phyloP scores from a whole-genome alignment of 2,888 invertebrate species.

The Graphium colonna region DNA sequence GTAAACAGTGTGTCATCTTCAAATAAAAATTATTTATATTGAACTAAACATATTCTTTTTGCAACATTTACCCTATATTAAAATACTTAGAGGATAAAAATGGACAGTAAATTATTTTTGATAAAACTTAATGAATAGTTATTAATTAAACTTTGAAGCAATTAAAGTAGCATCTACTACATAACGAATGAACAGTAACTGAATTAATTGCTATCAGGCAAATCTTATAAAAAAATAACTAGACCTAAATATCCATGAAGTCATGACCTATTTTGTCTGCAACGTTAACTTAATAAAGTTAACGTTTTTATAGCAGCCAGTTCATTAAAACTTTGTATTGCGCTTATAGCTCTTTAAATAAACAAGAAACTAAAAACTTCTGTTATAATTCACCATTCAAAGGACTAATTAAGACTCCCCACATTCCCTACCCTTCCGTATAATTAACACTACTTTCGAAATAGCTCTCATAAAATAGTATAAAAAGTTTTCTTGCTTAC shows the following conservation, averaged over 20 bases:
- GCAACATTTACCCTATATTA: too few species aligned
- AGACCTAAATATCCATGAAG: conserved; percentile 2
- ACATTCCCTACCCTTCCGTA: conserved; percentile 5
- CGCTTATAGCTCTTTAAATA: conserved; percentile 19
- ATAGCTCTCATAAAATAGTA: conserved; percentile 3
- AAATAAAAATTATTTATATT: too few species aligned
- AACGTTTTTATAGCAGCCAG: neutral
- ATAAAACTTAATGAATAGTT: conserved; percentile 33
- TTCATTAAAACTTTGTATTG: conserved; percentile 14
- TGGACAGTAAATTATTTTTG: conserved; percentile 34
- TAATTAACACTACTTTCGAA: conserved; percentile 9
- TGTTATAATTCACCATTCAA: conserved; percentile 8
- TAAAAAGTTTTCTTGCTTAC: conserved; percentile 1
- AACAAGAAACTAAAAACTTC: conserved; percentile 15
- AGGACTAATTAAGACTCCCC: conserved; percentile 16
- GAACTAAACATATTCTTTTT: too few species aligned
- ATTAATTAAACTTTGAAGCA: conserved; percentile 35
- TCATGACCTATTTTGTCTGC: conserved; percentile 12
- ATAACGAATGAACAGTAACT: conserved; percentile 17
- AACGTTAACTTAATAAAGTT: conserved; percentile 6
- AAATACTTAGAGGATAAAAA: conserved; percentile 29
- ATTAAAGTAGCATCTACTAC: conserved; percentile 31
- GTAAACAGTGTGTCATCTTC: too few species aligned
- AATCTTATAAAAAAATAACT: conserved; percentile 7
- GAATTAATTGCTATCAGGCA: conserved; percentile 17